These are phyloP conservation scores for Dipodomys spectabilis DNA, from an alignment of 2,113 vertebrate species.

Conservation along the genomic window DNA sequence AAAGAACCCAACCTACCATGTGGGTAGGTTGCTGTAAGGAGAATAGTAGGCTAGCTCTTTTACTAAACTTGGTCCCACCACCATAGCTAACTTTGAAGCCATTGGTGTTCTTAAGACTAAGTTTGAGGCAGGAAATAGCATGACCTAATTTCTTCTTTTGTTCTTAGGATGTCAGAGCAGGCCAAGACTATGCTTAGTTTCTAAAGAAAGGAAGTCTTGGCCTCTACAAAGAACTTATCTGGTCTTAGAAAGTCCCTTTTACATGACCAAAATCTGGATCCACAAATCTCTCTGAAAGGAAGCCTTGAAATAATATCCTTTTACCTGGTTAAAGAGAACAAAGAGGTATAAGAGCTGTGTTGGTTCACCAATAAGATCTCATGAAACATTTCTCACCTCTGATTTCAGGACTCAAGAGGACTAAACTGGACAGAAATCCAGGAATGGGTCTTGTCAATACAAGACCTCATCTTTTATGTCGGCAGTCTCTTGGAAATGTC, in stretches of 20 bases:
- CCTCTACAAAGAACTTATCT: constrained; percentile 32
- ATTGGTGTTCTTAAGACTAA: constrained; percentile 8
- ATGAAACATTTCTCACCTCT: constrained; percentile 65
- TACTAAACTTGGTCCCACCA: background rate
- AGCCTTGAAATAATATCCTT: constrained; percentile 46
- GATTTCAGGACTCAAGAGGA: constrained; percentile 76
- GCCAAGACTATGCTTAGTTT: background rate
- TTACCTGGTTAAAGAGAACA: constrained; percentile 55
- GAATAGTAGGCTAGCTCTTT: background rate
- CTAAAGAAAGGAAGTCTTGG: constrained; percentile 42
- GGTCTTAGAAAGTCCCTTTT: constrained; percentile 65
- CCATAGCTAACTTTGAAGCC: background rate
- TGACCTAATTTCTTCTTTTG: constrained; percentile 55
- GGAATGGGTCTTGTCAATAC: constrained; percentile 77
- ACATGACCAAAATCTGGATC: constrained; percentile 66
- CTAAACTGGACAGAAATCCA: constrained; percentile 76
- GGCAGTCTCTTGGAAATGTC: constrained; percentile 82
- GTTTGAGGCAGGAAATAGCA: constrained; percentile 42
- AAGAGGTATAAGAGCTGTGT: constrained; percentile 51
- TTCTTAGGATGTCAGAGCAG: constrained; percentile 42
- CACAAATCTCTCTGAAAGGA: constrained; percentile 64
- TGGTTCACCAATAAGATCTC: constrained; percentile 50
- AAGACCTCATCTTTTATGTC: constrained; percentile 79
- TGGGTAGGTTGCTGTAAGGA: background rate
- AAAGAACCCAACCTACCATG: background rate